A percentile compares a stretch with the other conserved stretches of the same genome.
phyloP scores from a whole-genome alignment of 2,888 invertebrate species.

The Dasysyrphus albostriatus region DNA sequence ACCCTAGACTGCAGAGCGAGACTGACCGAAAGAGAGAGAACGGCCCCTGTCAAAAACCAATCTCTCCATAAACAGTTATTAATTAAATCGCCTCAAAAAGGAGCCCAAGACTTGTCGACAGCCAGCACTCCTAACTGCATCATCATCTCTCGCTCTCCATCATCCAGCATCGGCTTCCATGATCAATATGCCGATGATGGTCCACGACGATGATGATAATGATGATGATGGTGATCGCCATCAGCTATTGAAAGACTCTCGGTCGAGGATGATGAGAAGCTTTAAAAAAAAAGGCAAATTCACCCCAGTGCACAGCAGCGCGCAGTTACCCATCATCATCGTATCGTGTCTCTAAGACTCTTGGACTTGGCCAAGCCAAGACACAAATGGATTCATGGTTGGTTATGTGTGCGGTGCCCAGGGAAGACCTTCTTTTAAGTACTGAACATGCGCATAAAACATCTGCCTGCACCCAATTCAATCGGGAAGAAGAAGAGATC shows the following conservation, averaged over 20 bases:
- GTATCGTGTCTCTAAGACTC: slow-evolving; percentile 35
- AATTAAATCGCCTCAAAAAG: slow-evolving; percentile 75
- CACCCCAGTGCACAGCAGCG: slow-evolving; percentile 15
- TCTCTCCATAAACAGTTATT: slow-evolving; percentile 75
- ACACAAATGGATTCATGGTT: slow-evolving; percentile 7
- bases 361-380: slow-evolving; percentile 16
- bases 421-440: slow-evolving; percentile 54
- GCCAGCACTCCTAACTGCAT: slow-evolving; percentile 69
- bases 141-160: slow-evolving; percentile 53
- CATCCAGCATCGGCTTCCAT: slow-evolving; percentile 43
- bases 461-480: slow-evolving; percentile 63
- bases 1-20: background rate
- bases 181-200: slow-evolving; percentile 70
- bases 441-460: slow-evolving; percentile 46
- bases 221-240: slow-evolving; percentile 54
- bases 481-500: slow-evolving; percentile 46
- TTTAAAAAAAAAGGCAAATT: slow-evolving; percentile 39
- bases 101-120: slow-evolving; percentile 74
- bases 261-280: slow-evolving; percentile 20
- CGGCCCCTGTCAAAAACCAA: slow-evolving; percentile 70
- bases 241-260: slow-evolving; percentile 59
- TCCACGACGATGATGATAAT: slow-evolving; percentile 7
- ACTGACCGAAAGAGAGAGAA: slow-evolving; percentile 9
- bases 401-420: slow-evolving; percentile 5
- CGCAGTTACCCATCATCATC: slow-evolving; percentile 23